Evolutionary conservation across 2,113 vertebrate genomes (phyloP).

Genomic region (Artemisiospiza belli): DNA sequence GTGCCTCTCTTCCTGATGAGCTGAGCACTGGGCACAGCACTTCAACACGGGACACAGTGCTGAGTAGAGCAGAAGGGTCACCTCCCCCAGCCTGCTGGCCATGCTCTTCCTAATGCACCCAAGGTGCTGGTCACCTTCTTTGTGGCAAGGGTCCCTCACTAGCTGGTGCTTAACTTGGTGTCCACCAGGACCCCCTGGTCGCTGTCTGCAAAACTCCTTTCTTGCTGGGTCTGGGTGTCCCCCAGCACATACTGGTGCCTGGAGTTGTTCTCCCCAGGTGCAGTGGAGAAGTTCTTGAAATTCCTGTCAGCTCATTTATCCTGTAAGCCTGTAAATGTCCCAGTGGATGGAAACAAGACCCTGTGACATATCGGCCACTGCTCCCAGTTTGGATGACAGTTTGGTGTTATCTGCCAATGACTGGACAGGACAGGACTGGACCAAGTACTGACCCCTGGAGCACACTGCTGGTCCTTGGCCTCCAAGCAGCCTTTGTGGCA

Average conservation of each 20-base stretch:
- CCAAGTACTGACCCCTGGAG: neutral
- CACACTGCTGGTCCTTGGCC: neutral
- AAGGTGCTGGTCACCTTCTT: neutral
- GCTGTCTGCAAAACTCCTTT: neutral
- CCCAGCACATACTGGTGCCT: neutral
- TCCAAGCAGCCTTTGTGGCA: neutral
- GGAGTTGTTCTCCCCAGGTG: neutral
- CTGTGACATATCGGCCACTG: neutral
- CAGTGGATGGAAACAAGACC: neutral
- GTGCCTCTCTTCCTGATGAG: neutral
- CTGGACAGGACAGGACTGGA: neutral
- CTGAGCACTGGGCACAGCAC: fast-evolving
- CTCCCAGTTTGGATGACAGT: neutral
- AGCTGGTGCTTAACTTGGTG: neutral
- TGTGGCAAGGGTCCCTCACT: neutral
- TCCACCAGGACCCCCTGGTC: neutral
- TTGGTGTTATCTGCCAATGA: neutral
- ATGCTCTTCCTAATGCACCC: neutral
- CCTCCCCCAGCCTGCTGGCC: neutral
- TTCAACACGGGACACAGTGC: neutral
- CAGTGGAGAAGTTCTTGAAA: neutral
- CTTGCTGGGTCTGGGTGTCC: neutral
- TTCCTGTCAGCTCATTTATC: neutral
- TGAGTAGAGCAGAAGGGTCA: neutral
- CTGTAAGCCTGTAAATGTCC: neutral